Conservation (phyloP, 30 jellyfish, hydroid and myxozoan genomes). For the Pseudorhiza aurosa region DNA sequence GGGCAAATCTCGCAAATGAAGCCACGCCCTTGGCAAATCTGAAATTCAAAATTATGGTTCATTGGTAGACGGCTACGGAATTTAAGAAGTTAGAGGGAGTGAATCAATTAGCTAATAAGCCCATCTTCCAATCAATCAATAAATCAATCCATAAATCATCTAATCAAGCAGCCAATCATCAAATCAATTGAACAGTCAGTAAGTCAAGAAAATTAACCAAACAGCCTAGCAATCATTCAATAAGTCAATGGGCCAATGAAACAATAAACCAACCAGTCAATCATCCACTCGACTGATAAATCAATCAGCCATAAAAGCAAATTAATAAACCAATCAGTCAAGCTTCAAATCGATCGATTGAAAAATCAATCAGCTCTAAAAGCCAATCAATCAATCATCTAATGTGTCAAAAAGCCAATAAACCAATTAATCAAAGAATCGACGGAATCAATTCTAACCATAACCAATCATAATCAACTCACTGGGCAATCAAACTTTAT, state of each 20-base stretch:
- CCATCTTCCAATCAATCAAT: background rate
- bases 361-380: no score
- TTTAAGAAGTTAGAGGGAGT: background rate
- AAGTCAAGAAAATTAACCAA: background rate
- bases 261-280: background rate
- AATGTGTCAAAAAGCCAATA: background rate
- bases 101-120: background rate
- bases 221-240: background rate
- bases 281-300: background rate
- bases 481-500: conserved; percentile 91
- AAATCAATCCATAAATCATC: background rate
- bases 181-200: background rate
- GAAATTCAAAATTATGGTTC: background rate
- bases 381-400: background rate
- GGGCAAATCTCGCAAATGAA: conserved; percentile 87
- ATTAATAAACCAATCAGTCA: background rate
- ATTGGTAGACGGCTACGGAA: background rate
- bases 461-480: conserved; percentile 23
- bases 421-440: background rate
- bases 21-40: conserved; percentile 96
- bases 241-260: background rate
- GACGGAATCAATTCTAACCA: background rate
- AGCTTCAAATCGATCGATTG: no score
- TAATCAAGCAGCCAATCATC: background rate
- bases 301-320: no score